These are phyloP conservation scores for Etia nguti DNA, from an alignment of 2,113 vertebrate genomes.

Conservation along the genomic window DNA sequence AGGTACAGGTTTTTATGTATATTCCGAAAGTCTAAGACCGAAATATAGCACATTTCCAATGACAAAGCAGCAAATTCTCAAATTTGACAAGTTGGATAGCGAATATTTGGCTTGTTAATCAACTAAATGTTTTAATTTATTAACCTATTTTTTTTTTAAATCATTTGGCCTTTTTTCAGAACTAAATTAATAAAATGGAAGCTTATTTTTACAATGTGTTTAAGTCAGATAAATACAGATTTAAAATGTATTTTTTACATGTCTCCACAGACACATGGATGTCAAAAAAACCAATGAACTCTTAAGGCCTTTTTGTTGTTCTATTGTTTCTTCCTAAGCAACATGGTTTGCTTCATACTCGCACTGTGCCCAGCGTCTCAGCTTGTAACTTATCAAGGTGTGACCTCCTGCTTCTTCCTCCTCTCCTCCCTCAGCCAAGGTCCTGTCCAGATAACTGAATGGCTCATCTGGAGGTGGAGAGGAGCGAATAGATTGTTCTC, in stretches of 20 bases:
- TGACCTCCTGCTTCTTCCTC: not conserved
- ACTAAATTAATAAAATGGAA: not conserved
- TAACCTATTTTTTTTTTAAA: not conserved
- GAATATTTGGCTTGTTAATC: not conserved
- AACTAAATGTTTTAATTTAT: not conserved
- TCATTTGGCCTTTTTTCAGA: not conserved
- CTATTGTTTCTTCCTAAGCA: not conserved
- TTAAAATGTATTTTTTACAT: not conserved
- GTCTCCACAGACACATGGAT: not conserved
- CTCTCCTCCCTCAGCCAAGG: not conserved
- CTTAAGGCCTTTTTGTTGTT: not conserved
- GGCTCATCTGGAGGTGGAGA: not conserved
- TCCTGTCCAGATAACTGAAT: not conserved
- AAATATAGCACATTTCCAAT: not conserved
- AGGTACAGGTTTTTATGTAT: not conserved
- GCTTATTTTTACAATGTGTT: not conserved
- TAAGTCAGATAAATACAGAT: not conserved
- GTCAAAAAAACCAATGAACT: not conserved
- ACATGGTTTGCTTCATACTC: not conserved
- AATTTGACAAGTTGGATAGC: not conserved
- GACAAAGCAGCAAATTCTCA: not conserved
- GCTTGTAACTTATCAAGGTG: not conserved
- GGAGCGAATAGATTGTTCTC: not conserved
- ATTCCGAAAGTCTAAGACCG: not conserved
- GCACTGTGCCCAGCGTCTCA: not conserved